Conservation (phyloP, 2,888 invertebrate genomes). For the Drosophila demipolita region DNA sequence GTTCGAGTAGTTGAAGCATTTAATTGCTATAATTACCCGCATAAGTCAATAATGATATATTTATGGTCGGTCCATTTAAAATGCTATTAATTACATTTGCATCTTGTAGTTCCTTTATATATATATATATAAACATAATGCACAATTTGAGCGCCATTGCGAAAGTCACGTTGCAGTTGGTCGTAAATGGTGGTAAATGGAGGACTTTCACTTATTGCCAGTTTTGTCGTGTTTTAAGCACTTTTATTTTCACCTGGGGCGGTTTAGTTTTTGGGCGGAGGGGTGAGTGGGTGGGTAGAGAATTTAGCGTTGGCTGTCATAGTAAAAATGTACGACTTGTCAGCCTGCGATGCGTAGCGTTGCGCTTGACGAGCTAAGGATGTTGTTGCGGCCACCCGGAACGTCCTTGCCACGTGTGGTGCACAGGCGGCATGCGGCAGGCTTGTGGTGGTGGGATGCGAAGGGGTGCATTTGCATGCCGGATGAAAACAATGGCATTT, state of each 20-base stretch:
- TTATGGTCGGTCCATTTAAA: constrained; percentile 67
- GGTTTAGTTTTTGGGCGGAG: not conserved
- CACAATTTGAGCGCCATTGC: constrained; percentile 48
- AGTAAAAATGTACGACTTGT: constrained; percentile 55
- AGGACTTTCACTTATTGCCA: not conserved
- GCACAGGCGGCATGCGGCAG: constrained; percentile 5
- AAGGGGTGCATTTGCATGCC: constrained; percentile 1
- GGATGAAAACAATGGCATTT: constrained; percentile 71
- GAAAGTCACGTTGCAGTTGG: constrained; percentile 15
- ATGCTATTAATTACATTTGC: constrained; percentile 72
- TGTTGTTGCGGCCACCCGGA: constrained; percentile 43
- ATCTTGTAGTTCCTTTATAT: constrained; percentile 51
- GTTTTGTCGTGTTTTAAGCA: constrained; percentile 1
- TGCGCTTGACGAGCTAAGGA: constrained; percentile 52
- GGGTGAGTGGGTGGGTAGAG: constrained; percentile 1
- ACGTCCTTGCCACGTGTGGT: constrained; percentile 63
- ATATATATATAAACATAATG: constrained; percentile 36
- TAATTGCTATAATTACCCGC: constrained; percentile 61
- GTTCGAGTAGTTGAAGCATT: not conserved
- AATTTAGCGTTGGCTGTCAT: constrained; percentile 35
- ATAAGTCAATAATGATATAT: constrained; percentile 71
- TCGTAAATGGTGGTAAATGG: not conserved
- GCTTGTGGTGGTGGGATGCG: not conserved
- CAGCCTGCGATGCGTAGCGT: constrained; percentile 33
- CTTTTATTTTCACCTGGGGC: constrained; percentile 37